phyloP scores from a whole-genome alignment of 2,113 vertebrate genomes.

The Plecotus auritus region DNA sequence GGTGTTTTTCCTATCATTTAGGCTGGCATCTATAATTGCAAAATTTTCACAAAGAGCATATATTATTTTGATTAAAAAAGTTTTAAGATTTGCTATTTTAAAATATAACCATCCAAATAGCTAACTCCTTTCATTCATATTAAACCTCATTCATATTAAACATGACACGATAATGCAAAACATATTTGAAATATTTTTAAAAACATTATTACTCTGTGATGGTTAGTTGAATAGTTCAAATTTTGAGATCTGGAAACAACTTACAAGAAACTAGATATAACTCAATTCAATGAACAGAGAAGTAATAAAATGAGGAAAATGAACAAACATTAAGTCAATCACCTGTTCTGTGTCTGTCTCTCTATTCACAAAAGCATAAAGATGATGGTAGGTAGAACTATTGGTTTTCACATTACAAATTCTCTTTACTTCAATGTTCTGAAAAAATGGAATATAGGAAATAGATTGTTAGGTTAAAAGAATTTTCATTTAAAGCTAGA shows the following conservation, averaged over 20 bases:
- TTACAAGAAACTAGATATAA: background rate
- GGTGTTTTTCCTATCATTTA: background rate
- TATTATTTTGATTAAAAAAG: background rate
- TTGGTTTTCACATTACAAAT: slow-evolving; percentile 76
- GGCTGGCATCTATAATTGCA: background rate
- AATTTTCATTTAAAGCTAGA: slow-evolving; percentile 33
- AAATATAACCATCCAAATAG: slow-evolving; percentile 1
- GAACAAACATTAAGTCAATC: slow-evolving; percentile 31
- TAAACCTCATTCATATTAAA: background rate
- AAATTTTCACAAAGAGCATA: background rate
- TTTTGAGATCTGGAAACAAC: background rate
- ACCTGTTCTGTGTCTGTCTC: slow-evolving; percentile 85
- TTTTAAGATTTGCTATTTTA: slow-evolving; percentile 9
- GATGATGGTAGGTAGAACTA: slow-evolving; percentile 88
- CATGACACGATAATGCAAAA: background rate
- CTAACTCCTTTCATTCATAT: background rate
- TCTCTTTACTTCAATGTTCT: slow-evolving; percentile 83
- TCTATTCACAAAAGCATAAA: slow-evolving; percentile 84
- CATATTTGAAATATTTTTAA: background rate
- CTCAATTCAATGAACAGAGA: slow-evolving; percentile 1
- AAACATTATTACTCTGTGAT: background rate
- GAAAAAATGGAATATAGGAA: slow-evolving; percentile 49
- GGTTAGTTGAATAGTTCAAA: background rate
- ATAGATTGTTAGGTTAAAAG: slow-evolving; percentile 1
- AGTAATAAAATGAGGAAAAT: background rate